Base-by-base conservation (phyloP, 2,113 vertebrate genomes). In the Myanophis thanlyinensis region DNA sequence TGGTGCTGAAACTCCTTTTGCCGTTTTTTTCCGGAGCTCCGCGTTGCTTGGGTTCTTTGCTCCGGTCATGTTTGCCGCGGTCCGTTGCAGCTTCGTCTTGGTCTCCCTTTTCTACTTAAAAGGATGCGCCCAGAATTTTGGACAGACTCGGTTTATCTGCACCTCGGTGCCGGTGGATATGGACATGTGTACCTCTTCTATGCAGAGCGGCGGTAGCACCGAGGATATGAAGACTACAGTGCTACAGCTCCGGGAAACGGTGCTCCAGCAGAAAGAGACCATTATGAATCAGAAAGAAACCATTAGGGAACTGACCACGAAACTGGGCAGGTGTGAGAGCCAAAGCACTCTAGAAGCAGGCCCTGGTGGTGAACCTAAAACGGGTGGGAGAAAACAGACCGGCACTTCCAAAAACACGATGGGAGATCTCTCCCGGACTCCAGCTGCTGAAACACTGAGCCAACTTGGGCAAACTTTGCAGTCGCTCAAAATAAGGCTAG, bases 381-480 rank as follows among this genome's bases (percentile, higher is more conserved):
- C 97, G 25, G 98, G 98, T 27, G 97, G 97, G 93, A 98, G 98
- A 92, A 98, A 99, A 96, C 98, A 98, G 51, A 96, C 96, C 10
- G 98, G 98, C 67, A 95, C 97, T 1, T 11, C 96, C 86, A 99
- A 99, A 95, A 98, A 99, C 97, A 98, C 99, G 67, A 99, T 99
- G 99, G 99, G 99, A 89, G 99, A 99, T 95, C 98, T 98, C 94
- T 99, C 99, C 85, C 97, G 99, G 95, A 97, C 98, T 22, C 98
- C 98, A n/a, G 98, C 98, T 23, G 97, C 98, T n/a, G 99, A 99
- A 96, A 99, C 99, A 67, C 97, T 99, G 96, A 98, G 98, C 93
- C 99, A 99, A 97, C 98, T 99, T 92, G 99, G 98, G 23, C 98
- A 99, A 97, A 99, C 99, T 95, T 98, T 99, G 97, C 98, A 99